A percentile compares a stretch with the other conserved stretches of the same genome.
phyloP scores from a whole-genome alignment of 2,113 vertebrate species.

The Erythrocercus mccallii region DNA sequence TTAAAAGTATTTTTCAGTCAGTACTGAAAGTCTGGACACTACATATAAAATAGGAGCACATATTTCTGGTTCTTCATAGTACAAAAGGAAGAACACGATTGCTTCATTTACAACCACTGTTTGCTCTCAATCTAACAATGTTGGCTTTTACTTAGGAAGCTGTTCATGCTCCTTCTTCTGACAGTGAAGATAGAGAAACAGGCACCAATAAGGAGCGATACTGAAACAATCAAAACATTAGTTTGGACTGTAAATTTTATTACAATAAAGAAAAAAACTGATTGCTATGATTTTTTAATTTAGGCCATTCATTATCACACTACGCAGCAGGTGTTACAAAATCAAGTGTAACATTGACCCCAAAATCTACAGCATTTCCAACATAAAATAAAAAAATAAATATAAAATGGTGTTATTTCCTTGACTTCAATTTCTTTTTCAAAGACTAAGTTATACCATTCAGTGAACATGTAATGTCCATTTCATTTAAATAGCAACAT shows the following conservation, averaged over 20 bases:
- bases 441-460: neutral
- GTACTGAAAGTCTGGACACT: neutral
- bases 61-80: neutral
- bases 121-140: neutral
- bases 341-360: neutral
- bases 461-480: rapidly evolving
- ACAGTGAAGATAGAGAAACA: neutral
- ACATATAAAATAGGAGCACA: neutral
- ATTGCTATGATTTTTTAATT: neutral
- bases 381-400: neutral
- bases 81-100: neutral
- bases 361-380: neutral
- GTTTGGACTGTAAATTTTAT: neutral
- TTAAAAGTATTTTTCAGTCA: neutral
- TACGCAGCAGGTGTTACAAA: neutral
- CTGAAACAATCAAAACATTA: neutral
- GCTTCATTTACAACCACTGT: neutral
- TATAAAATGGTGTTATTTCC: neutral
- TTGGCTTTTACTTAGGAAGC: neutral
- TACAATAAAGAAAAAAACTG: neutral
- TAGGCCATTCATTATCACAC: neutral
- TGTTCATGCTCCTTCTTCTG: neutral
- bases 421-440: neutral
- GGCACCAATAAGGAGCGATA: rapidly evolving
- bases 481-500: neutral